Base-by-base conservation (phyloP, 1,140 invertebrate genomes). In the Meloidogyne chitwoodi region DNA sequence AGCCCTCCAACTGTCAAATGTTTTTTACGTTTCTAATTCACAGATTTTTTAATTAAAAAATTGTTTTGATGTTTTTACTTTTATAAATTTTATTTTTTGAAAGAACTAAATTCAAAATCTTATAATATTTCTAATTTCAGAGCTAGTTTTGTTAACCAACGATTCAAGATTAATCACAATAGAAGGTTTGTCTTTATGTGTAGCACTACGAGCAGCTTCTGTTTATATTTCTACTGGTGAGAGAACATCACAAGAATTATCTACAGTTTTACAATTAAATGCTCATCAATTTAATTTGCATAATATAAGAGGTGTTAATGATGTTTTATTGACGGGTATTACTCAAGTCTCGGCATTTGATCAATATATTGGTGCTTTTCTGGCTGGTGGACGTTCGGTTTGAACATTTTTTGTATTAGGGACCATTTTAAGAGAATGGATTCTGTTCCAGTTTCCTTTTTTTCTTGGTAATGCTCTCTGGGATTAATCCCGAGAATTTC, bases 111-210 rank as follows among this genome's bases (percentile, higher is more conserved):
- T 38, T 10, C 4, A 38, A 38, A 31, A 31, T 3, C 6, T 31
- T 2, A 31, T 3, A 38, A 29, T 29, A 1, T 14, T 31, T 19
- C 11, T 48, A 29, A 29, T n/a, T 64, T n/a, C 16, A 73, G 78
- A 79, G 65, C 56, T 79, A 11, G 68, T 73, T 6, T 48, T 66
- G 12, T 68, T 79, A 38, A 73, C 78, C 11, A 38, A 65, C 8
- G 61, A 67, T 29, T 76, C 31, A 10, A 79, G 63, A n/a, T 68
- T 79, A 22, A 44, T 79, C 14, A 27, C 80, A 19, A 64, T 79
- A 24, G 78, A 79, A 24, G 78, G 78, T 14, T 65, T 79, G 22
- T 80, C 78, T 44, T 66, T 79, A 1, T 79, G 77, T 34, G 68
- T 65, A 11, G 62, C 69, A 12, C 34, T 79, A 22, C 61, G 63